These are phyloP conservation scores for Opisthograptis luteolata DNA, from an alignment of 2,888 invertebrate genomes.

Conservation along the genomic window DNA sequence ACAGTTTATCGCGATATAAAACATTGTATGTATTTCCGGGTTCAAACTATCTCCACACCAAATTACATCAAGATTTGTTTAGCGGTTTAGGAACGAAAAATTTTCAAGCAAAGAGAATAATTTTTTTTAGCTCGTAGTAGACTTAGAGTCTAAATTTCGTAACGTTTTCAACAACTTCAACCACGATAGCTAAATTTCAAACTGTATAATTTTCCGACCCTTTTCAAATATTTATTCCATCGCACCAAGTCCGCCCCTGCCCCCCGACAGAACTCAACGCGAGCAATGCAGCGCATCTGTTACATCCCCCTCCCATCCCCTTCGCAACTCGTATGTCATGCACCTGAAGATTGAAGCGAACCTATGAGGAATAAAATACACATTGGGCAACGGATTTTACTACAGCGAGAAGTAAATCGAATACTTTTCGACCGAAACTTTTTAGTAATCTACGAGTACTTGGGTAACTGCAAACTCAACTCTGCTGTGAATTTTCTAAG, in stretches of 20 bases:
- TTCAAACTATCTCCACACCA: too few species aligned
- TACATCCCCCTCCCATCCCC: conserved; percentile 58
- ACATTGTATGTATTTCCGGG: too few species aligned
- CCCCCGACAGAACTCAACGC: conserved; percentile 60
- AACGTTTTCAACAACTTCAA: not conserved
- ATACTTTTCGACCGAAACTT: not conserved
- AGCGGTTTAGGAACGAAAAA: too few species aligned
- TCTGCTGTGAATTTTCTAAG: too few species aligned
- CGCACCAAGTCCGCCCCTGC: conserved; percentile 53
- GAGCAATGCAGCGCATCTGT: conserved; percentile 83
- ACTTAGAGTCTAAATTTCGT: too few species aligned
- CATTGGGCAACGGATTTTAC: conserved; percentile 16
- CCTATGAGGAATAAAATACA: conserved; percentile 25
- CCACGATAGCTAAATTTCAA: too few species aligned
- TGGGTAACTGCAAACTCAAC: too few species aligned
- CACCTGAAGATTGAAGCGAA: conserved; percentile 38
- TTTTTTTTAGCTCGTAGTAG: too few species aligned
- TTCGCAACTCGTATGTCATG: conserved; percentile 37
- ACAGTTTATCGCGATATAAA: too few species aligned
- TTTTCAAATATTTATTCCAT: not conserved
- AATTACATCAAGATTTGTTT: too few species aligned
- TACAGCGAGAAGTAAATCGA: not conserved
- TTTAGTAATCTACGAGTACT: not conserved
- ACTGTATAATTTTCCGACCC: too few species aligned
- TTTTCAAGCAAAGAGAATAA: too few species aligned